phyloP scores from a whole-genome alignment of 2,113 vertebrate genomes.

The Cochlearius cochlearius region DNA sequence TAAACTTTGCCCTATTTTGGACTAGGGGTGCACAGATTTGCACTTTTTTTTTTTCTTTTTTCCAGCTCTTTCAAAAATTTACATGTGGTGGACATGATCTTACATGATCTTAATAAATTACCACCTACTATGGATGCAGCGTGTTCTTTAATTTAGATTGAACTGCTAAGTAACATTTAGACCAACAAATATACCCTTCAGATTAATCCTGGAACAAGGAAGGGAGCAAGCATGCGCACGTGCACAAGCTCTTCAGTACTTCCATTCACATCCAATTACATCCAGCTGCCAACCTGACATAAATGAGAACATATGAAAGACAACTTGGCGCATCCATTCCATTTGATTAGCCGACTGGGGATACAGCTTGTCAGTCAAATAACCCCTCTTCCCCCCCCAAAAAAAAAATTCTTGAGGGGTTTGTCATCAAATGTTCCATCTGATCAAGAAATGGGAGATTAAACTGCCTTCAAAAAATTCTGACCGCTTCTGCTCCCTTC shows the following conservation, averaged over 20 bases:
- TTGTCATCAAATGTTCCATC: slow-evolving; percentile 17
- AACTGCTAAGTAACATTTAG: neutral
- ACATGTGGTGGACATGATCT: too few relatives aligned
- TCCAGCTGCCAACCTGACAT: slow-evolving; percentile 1
- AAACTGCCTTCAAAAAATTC: neutral
- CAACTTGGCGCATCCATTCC: slow-evolving; percentile 5
- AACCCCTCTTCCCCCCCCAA: neutral
- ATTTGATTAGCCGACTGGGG: neutral
- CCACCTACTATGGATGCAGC: neutral
- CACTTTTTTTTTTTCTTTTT: neutral
- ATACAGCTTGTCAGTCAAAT: slow-evolving; percentile 25
- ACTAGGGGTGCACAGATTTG: neutral
- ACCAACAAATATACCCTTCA: neutral
- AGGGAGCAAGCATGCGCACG: neutral
- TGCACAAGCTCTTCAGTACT: neutral
- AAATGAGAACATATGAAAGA: neutral
- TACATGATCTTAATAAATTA: neutral
- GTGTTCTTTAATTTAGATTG: neutral
- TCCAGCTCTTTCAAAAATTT: neutral
- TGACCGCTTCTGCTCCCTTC: neutral
- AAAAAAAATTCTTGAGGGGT: neutral
- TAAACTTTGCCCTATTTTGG: neutral
- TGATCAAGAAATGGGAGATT: neutral
- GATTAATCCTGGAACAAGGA: neutral
- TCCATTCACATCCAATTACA: slow-evolving; percentile 27